Percentiles rank a stretch among this genome's conserved stretches.
Evolutionary conservation across 2,797 vertebrate species (phyloP).

Genomic region (Notolabrus celidotus): DNA sequence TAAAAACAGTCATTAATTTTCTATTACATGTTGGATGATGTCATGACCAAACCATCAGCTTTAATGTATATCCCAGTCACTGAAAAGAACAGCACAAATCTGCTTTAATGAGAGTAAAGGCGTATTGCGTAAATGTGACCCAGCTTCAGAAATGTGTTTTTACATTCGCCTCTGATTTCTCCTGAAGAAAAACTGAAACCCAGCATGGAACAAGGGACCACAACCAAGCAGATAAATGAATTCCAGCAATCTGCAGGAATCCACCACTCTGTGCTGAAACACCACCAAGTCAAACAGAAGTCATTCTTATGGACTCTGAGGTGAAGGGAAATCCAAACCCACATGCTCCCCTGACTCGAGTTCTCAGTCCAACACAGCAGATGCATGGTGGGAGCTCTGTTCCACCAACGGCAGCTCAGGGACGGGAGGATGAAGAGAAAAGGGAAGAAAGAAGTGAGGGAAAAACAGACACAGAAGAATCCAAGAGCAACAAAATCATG

Average conservation of each 20-base stretch:
- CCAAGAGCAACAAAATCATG: conserved; percentile 77
- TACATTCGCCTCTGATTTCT: conserved; percentile 48
- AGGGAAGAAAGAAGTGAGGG: conserved; percentile 54
- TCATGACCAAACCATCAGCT: neutral
- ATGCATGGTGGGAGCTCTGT: conserved; percentile 64
- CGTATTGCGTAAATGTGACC: conserved; percentile 20
- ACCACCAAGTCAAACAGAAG: conserved; percentile 83
- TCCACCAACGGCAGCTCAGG: conserved; percentile 64
- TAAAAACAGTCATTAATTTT: too few species aligned
- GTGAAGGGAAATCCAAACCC: conserved; percentile 81
- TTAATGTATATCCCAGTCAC: neutral
- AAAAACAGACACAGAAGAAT: conserved; percentile 58
- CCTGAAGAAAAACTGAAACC: conserved; percentile 61
- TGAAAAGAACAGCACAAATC: conserved; percentile 10
- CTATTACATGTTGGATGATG: neutral
- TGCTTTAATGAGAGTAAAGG: neutral
- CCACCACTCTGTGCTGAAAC: conserved; percentile 76
- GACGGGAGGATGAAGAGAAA: conserved; percentile 73
- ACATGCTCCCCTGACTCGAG: conserved; percentile 70
- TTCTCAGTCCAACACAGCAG: conserved; percentile 63
- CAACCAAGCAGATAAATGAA: conserved; percentile 73
- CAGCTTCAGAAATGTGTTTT: conserved; percentile 48
- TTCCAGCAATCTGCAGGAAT: conserved; percentile 80
- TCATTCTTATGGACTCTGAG: conserved; percentile 74
- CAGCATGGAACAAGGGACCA: conserved; percentile 58